These are phyloP conservation scores for Galeruca laticollis DNA, from an alignment of 2,888 invertebrate genomes.

Conservation along the genomic window DNA sequence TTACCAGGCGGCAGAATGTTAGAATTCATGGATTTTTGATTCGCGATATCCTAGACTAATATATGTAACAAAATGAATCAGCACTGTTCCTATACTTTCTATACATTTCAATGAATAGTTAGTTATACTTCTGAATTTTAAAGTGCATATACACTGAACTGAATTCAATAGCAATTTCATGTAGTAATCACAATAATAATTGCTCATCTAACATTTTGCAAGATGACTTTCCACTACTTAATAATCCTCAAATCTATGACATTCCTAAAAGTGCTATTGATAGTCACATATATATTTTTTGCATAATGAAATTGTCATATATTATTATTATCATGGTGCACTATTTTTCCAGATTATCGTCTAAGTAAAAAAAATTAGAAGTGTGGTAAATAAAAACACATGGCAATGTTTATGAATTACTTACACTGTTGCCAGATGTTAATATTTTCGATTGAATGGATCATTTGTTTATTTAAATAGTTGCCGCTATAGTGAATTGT, in stretches of 20 bases:
- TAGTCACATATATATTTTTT: constrained; percentile 37
- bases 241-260: constrained; percentile 29
- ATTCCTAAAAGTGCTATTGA: constrained; percentile 40
- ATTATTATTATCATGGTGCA: constrained; percentile 32
- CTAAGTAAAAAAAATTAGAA: constrained; percentile 4
- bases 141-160: too few species aligned
- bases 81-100: too few species aligned
- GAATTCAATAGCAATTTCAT: too few species aligned
- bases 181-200: too few species aligned
- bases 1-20: too few species aligned
- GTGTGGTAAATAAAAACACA: not conserved
- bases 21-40: too few species aligned
- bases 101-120: too few species aligned
- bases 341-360: constrained; percentile 18
- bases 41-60: too few species aligned
- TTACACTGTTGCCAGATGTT: not conserved
- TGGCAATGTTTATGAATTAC: not conserved
- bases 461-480: constrained; percentile 8
- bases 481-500: constrained; percentile 21
- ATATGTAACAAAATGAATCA: too few species aligned
- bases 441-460: not conserved
- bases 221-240: constrained; percentile 1
- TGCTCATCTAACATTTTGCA: not conserved
- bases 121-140: too few species aligned
- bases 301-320: constrained; percentile 24